phyloP scores from a whole-genome alignment of 2,888 invertebrate species.

The Leptinotarsa rubiginosa region DNA sequence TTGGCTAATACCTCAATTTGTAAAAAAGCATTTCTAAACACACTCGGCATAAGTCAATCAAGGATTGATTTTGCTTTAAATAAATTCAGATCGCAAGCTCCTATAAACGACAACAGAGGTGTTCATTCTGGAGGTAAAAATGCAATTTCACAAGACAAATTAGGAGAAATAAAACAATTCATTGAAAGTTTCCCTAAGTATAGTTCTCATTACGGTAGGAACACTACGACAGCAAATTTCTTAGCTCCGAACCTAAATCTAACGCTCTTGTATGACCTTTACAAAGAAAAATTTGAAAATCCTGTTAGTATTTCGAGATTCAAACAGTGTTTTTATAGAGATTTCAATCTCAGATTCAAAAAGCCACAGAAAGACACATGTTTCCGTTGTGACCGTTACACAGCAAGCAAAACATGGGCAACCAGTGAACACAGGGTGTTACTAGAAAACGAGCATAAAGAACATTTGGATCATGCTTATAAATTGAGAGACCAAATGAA shows the following conservation, averaged over 20 bases:
- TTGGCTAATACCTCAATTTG: conserved; percentile 4
- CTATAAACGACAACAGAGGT: not conserved
- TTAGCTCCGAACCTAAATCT: conserved; percentile 15
- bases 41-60: conserved; percentile 9
- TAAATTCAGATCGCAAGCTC: conserved; percentile 8
- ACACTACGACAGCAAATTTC: conserved; percentile 8
- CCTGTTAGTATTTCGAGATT: conserved; percentile 7
- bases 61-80: conserved; percentile 7
- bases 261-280: conserved; percentile 1
- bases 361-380: conserved; percentile 20
- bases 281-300: not conserved
- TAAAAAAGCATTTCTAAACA: conserved; percentile 6
- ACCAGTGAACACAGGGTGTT: not conserved
- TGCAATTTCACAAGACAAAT: not conserved
- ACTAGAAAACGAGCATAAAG: not conserved
- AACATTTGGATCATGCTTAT: conserved; percentile 31
- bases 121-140: conserved; percentile 3
- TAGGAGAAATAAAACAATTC: not conserved
- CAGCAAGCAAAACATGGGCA: not conserved
- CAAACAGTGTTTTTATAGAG: not conserved
- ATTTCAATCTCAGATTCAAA: conserved; percentile 26
- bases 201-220: conserved; percentile 15
- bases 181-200: not conserved
- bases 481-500: conserved; percentile 27
- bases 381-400: not conserved